phyloP scores from a whole-genome alignment of 2,113 vertebrate species.

The Notothenia rossii region DNA sequence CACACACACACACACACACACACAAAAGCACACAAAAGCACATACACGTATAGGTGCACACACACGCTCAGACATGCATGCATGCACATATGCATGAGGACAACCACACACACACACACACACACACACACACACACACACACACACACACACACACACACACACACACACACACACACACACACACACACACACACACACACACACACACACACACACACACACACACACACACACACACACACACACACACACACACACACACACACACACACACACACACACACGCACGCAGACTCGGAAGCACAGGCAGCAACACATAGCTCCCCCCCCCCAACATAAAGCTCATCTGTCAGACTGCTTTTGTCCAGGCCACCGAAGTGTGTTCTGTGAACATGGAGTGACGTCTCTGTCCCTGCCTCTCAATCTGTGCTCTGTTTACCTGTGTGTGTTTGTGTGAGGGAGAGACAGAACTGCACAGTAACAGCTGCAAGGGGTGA shows the following conservation, averaged over 20 bases:
- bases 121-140: background rate
- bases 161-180: constrained; percentile 41
- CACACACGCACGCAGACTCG: constrained; percentile 5
- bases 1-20: constrained; percentile 44
- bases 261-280: constrained; percentile 28
- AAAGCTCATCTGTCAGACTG: constrained; percentile 80
- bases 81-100: constrained; percentile 23
- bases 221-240: constrained; percentile 29
- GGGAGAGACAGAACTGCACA: constrained; percentile 7
- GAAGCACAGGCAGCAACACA: constrained; percentile 57
- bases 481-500: constrained; percentile 33
- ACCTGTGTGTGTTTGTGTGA: background rate
- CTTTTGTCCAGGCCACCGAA: constrained; percentile 73
- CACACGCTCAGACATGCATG: constrained; percentile 39
- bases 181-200: background rate
- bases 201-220: constrained; percentile 7
- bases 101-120: constrained; percentile 14
- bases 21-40: constrained; percentile 26
- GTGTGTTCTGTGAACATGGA: constrained; percentile 63
- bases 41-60: constrained; percentile 51
- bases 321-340: constrained; percentile 56
- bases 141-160: no score
- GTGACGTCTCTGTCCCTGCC: constrained; percentile 70
- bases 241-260: constrained; percentile 41
- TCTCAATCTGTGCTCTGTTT: constrained; percentile 64